phyloP scores from a whole-genome alignment of 2,888 invertebrate species.

The Osmoderma eremita region DNA sequence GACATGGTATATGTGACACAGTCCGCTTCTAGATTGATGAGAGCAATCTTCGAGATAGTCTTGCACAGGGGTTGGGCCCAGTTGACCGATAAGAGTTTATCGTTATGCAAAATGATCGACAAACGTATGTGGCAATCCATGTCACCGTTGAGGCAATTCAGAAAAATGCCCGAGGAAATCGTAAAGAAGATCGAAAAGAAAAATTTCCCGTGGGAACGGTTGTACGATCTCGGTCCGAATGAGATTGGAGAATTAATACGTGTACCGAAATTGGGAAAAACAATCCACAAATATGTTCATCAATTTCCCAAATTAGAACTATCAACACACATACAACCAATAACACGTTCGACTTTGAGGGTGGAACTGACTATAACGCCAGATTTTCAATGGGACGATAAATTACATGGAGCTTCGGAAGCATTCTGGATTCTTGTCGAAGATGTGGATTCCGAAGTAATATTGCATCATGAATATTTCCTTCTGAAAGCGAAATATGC shows the following conservation, averaged over 20 bases:
- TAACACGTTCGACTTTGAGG: slow-evolving; percentile 90
- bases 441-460: slow-evolving; percentile 87
- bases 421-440: slow-evolving; percentile 91
- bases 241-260: slow-evolving; percentile 96
- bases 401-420: slow-evolving; percentile 83
- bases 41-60: slow-evolving; percentile 98
- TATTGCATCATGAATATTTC: slow-evolving; percentile 94
- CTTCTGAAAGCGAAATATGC: slow-evolving; percentile 94
- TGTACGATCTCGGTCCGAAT: slow-evolving; percentile 96
- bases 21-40: slow-evolving; percentile 91
- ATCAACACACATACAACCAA: slow-evolving; percentile 97
- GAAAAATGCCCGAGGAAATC: slow-evolving; percentile 96
- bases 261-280: slow-evolving; percentile 92
- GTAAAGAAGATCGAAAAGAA: slow-evolving; percentile 99
- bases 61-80: slow-evolving; percentile 94
- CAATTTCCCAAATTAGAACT: slow-evolving; percentile 97
- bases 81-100: slow-evolving; percentile 92
- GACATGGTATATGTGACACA: slow-evolving; percentile 99
- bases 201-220: slow-evolving; percentile 90
- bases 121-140: slow-evolving; percentile 99
- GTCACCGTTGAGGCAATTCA: slow-evolving; percentile 96
- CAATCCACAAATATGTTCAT: slow-evolving; percentile 94
- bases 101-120: slow-evolving; percentile 99
- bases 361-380: slow-evolving; percentile 98
- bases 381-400: slow-evolving; percentile 99